Percentiles rank a stretch among this genome's conserved stretches.
These are phyloP conservation scores for Macroramphosus scolopax DNA, from an alignment of 2,797 vertebrate species.

Conservation along the genomic window DNA sequence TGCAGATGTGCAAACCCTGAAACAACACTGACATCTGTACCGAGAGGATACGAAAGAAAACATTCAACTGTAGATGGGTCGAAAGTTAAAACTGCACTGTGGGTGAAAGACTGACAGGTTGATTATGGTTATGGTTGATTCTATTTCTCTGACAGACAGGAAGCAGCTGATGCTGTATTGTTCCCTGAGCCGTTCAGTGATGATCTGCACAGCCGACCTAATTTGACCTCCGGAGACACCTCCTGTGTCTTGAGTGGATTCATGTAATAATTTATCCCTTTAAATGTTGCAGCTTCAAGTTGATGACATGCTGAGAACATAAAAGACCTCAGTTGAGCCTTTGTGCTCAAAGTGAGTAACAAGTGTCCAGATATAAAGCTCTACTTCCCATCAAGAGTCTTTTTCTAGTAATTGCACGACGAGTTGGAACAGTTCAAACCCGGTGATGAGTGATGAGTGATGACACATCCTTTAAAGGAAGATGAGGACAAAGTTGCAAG, in stretches of 20 bases:
- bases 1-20: no score
- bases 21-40: no score
- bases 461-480: slow-evolving; percentile 2
- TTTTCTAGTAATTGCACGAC: slow-evolving; percentile 5
- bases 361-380: background rate
- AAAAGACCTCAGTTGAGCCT: background rate
- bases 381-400: slow-evolving; percentile 23
- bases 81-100: slow-evolving; percentile 5
- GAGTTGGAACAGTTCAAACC: background rate
- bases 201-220: slow-evolving; percentile 4
- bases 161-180: slow-evolving; percentile 23
- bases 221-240: slow-evolving; percentile 5
- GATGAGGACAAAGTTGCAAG: background rate
- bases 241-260: slow-evolving; percentile 12
- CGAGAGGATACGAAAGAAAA: slow-evolving; percentile 10
- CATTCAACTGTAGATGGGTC: slow-evolving; percentile 4
- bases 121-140: no score
- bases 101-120: no score
- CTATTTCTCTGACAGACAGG: slow-evolving; percentile 28
- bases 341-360: no score
- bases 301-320: slow-evolving; percentile 1
- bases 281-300: slow-evolving; percentile 5
- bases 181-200: background rate
- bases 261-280: slow-evolving; percentile 9
- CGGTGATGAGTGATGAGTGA: slow-evolving; percentile 6